Evolutionary conservation across 2,113 vertebrate species (phyloP).

Genomic region (Gavialis gangeticus): DNA sequence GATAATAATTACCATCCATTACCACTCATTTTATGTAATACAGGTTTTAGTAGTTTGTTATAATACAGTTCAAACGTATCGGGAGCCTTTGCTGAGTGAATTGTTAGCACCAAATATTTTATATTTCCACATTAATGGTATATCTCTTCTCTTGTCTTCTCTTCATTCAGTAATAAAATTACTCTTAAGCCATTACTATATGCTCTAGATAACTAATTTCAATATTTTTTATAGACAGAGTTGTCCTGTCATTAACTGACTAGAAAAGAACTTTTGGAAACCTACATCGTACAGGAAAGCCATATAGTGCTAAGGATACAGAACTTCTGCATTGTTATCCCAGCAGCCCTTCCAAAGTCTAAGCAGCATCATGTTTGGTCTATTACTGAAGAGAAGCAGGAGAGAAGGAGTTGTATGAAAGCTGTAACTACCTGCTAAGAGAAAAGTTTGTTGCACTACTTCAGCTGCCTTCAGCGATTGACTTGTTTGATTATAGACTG

Average conservation of each 20-base stretch:
- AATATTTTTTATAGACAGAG: neutral
- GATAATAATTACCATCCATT: neutral
- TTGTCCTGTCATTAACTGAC: neutral
- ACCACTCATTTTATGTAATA: neutral
- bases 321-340: neutral
- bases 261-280: slow-evolving; percentile 13
- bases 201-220: neutral
- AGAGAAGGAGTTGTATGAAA: neutral
- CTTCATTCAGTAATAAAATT: neutral
- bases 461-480: neutral
- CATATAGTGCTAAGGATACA: neutral
- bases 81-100: neutral
- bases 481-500: neutral
- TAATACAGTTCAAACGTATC: neutral
- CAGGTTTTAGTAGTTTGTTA: neutral
- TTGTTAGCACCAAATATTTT: neutral
- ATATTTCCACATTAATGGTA: neutral
- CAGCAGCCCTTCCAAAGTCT: neutral
- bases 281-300: neutral
- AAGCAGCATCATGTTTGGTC: neutral
- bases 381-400: neutral
- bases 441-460: neutral
- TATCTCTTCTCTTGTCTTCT: neutral
- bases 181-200: neutral
- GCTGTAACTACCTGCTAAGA: neutral